Evolutionary conservation across 2,888 invertebrate genomes (phyloP).

Genomic region (Drosophila algonquin): DNA sequence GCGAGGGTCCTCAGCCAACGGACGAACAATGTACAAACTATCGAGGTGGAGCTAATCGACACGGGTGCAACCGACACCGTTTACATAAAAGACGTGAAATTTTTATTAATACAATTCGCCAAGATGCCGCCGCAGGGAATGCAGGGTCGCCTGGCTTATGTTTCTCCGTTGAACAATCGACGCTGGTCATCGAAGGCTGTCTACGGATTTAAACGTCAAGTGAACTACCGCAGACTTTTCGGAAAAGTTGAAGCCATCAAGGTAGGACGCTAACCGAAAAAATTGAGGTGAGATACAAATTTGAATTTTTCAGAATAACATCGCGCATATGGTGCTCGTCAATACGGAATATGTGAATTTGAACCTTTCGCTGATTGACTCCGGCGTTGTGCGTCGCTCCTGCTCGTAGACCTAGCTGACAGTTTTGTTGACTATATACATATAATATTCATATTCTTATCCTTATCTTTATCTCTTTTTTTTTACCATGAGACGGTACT

Average conservation of each 20-base stretch:
- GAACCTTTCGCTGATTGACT: slow-evolving; percentile 44
- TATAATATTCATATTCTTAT: too few species aligned
- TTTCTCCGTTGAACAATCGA: slow-evolving; percentile 63
- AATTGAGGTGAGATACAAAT: background rate
- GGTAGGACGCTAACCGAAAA: slow-evolving; percentile 38
- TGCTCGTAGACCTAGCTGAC: slow-evolving; percentile 25
- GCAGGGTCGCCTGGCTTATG: slow-evolving; percentile 71
- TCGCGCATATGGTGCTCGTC: slow-evolving; percentile 71
- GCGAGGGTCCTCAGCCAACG: slow-evolving; percentile 64
- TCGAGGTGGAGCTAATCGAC: slow-evolving; percentile 78
- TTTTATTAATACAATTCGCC: slow-evolving; percentile 68
- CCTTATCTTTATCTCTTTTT: background rate
- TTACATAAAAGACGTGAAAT: slow-evolving; percentile 63
- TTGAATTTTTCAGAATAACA: slow-evolving; percentile 59
- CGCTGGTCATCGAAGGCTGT: slow-evolving; percentile 74
- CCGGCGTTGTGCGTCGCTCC: slow-evolving; percentile 56
- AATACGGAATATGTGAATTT: slow-evolving; percentile 59
- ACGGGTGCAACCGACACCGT: slow-evolving; percentile 72
- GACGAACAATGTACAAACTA: slow-evolving; percentile 29
- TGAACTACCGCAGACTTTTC: slow-evolving; percentile 65
- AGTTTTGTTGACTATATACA: background rate
- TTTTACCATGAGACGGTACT: background rate
- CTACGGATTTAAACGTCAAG: slow-evolving; percentile 65
- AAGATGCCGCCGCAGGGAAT: slow-evolving; percentile 72
- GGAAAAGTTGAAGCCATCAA: slow-evolving; percentile 72